A percentile compares a stretch with the other conserved stretches of the same genome.
Conservation (phyloP, 1,140 invertebrate genomes). For the Popillia japonica region DNA sequence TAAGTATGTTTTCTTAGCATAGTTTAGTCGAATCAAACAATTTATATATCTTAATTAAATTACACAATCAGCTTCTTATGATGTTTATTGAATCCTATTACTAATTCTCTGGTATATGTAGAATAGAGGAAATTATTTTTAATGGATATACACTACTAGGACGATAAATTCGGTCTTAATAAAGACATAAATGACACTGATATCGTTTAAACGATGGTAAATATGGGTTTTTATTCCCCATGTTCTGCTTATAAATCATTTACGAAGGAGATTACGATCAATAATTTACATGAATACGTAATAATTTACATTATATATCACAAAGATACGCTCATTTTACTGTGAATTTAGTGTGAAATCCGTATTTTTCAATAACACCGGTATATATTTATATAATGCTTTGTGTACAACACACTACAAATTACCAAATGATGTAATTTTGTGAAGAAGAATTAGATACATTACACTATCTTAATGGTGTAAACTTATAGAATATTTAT, state of each 20-base stretch:
- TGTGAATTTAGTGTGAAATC: neutral
- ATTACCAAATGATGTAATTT: neutral
- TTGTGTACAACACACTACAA: no score
- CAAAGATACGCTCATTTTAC: neutral
- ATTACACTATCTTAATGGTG: neutral
- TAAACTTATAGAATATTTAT: neutral
- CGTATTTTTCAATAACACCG: neutral
- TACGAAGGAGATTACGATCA: neutral
- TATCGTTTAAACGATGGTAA: neutral
- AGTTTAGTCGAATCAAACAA: neutral
- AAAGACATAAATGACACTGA: neutral
- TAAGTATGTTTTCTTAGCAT: neutral
- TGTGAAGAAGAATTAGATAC: neutral
- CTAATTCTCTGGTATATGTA: neutral
- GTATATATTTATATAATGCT: neutral
- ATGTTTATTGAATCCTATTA: neutral
- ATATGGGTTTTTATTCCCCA: neutral
- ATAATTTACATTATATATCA: neutral
- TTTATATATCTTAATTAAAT: neutral
- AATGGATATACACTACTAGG: neutral
- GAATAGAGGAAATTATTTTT: neutral
- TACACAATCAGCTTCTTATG: neutral
- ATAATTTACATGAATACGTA: neutral
- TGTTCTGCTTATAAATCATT: neutral
- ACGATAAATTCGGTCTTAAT: conserved; percentile 1